Base-by-base conservation (phyloP, 1,140 invertebrate species). In the Gryllus bimaculatus region DNA sequence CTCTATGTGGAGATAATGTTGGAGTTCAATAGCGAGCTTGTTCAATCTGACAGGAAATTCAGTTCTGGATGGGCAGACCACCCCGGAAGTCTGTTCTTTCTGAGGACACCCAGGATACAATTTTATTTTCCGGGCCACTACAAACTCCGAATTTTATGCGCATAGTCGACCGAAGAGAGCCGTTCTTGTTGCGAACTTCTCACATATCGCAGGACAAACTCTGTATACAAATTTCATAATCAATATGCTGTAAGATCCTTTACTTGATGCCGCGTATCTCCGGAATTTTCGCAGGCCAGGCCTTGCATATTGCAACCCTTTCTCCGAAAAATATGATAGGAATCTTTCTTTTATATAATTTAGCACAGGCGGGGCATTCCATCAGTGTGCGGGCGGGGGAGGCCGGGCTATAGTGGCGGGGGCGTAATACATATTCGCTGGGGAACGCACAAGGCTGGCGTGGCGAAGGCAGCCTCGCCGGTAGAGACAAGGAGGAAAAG, bases 341-440 rank as follows among this genome's bases (percentile, higher is more conserved):
- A 66, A 66, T 66, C 54, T 66, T 66, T 66, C 54, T 66, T 66
- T 66, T 66, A 66, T 66, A 66, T 66, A 66, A 66, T 66, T 66
- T 66, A 66, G 54, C 54, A 18, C 10, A 18, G 54, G 54, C 54
- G 54, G 54, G 18, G 10, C 54, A 66, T 66, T 66, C 54, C 54
- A 66, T 66, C 54, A 66, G 54, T 3, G 18, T 7, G 54, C 54
- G 26, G 26, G 26, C 26, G 26, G 26, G 26, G 26, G 26, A 39
- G 26, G 26, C 5, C 26, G 26, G 26, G 26, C 26, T 39, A 39
- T 39, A 39, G 26, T 39, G 26, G 26, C 26, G 26, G 26, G 26
- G 26, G 26, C 26, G 26, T 39, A 66, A 66, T 66, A 66, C 54
- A 66, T 66, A 66, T 66, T 10, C 54, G 54, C 10, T 3, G 54